Evolutionary conservation across 2,797 vertebrate genomes (phyloP), one percentile per base, ranked within the genome.

Genomic region (Brachymystax lenok): DNA sequence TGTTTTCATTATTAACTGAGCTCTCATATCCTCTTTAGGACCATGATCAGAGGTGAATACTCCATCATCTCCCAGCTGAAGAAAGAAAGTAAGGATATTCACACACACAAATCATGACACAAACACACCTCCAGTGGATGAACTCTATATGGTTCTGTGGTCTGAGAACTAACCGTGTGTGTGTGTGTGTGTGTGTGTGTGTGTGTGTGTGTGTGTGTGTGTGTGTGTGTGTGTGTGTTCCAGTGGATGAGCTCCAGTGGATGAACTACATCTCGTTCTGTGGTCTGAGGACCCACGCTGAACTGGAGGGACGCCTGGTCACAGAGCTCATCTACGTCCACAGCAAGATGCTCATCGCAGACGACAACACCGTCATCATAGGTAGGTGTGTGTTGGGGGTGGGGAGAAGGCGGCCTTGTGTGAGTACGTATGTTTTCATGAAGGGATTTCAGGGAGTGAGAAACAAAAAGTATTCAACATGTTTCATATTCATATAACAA

Each of bases 1-100:
- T 10, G 8, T 61, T 7, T 40, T 40, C 40, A 40, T 40, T 61
- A 24, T 61, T 61, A 17, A 67, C 13, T 30, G 14, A 33, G 1
- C 27, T 67, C 16, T 28, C 13, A 46, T 70, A 54, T 50, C 73
- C 10, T 75, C 2, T 64, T 61, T 87, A 99, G 98, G 88, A 99
- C 98, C 63, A 99, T 99, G 94, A 98, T 95, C 90, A 93, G 97
- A 90, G 98, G 98, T 84, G 98, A 99, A 54, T 88, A 96, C 89
- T 99, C 98, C n/a, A 99, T 99, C 88, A 95, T 99, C 88, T 93
- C 94, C 54, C 97, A 98, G 83, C 89, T 99, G 81, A 98, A 96
- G 86, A 88, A 86, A 75, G 95, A 97, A 88, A 94, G 98, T 99
- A 94, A 96, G 96, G 59, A 61, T 24, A 21, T 40, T 40, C 40